A percentile compares a stretch with the other conserved stretches of the same genome.
phyloP scores from a whole-genome alignment of 2,797 vertebrate genomes.

The Manis javanica region DNA sequence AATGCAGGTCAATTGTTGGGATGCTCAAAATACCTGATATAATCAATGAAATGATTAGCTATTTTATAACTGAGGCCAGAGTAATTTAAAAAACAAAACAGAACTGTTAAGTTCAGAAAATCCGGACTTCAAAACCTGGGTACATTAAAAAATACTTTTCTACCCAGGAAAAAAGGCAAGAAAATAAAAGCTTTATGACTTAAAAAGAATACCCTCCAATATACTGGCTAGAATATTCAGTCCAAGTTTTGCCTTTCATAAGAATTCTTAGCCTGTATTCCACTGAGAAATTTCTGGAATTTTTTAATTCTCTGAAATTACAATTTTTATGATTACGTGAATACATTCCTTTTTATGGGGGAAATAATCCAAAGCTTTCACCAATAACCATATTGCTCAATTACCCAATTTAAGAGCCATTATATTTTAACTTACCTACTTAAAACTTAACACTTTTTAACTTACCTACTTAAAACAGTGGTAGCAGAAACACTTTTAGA shows the following conservation, averaged over 20 bases:
- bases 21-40: conserved; percentile 21
- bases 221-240: conserved; percentile 23
- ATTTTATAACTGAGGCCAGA: background rate
- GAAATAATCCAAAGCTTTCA: conserved; percentile 5
- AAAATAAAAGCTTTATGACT: background rate
- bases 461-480: conserved; percentile 14
- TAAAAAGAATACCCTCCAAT: background rate
- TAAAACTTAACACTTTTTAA: background rate
- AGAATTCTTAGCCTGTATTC: background rate
- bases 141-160: conserved; percentile 13
- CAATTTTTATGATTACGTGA: background rate
- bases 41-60: background rate
- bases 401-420: background rate
- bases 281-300: conserved; percentile 43
- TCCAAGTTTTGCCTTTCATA: background rate
- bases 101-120: background rate
- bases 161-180: background rate
- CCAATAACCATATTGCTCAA: background rate
- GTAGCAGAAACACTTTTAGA: background rate
- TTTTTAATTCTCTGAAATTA: conserved; percentile 6
- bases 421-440: conserved; percentile 1
- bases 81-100: background rate
- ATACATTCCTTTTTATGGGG: background rate
- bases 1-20: background rate
- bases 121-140: background rate